Base-by-base conservation (phyloP, 2,113 vertebrate genomes). In the Sturnira hondurensis region DNA sequence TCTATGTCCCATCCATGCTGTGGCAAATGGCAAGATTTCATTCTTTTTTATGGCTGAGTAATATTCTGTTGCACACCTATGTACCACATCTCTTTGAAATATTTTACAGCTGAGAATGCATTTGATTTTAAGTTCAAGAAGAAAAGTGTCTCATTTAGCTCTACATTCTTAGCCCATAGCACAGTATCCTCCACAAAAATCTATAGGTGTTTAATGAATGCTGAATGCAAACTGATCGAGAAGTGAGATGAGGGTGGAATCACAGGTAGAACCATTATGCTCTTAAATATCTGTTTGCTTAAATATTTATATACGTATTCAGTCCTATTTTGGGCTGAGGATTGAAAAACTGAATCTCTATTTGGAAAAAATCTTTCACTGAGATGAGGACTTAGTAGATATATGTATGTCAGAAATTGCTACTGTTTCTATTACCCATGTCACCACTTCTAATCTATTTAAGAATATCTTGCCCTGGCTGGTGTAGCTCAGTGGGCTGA, bases 101-200 rank as follows among this genome's bases (percentile, higher is more conserved):
- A 78, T 38, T 78, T 91, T 78, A 87, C 22, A 93, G 31, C 45
- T 96, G n/a, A 61, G 63, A 95, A 88, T 68, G 47, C 19, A 93
- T 74, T 36, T 74, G n/a, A 12, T 73, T 94, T 41, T 80, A 87
- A 93, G 20, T 82, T 89, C 33, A 19, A 95, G 31, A 52, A 22
- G 31, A 89, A 97, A 54, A 67, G 13, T n/a, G 31, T 86, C 45
- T 89, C 78, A n/a, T 58, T 95, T 28, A 77, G 22, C 33, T 71
- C 45, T 86, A 33, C 71, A 82, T 86, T 84, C 77, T 74, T 88
- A 84, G 38, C 13, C 31, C 47, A 86, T 36, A 83, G 28, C 36
- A 86, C 10, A 92, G 17, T 36, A 77, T 14, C 83, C 36, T 41
- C 20, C 73, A 68, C n/a, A 45, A 28, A 38, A 77, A 76, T 43